Evolutionary conservation across 2,888 invertebrate species (phyloP), one percentile per base, ranked within the genome.

Genomic region (Danaus chrysippus): DNA sequence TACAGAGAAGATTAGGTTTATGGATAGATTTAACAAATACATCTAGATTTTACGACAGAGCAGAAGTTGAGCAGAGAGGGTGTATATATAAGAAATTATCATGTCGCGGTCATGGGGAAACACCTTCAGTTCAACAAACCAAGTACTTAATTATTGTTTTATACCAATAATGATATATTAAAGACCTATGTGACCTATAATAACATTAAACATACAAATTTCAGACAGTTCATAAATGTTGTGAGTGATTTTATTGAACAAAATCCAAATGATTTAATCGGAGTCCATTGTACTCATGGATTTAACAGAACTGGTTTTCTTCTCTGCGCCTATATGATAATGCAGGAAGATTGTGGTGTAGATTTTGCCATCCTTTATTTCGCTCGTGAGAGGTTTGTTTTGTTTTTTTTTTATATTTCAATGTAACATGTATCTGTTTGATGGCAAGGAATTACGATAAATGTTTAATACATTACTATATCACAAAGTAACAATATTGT

Each of bases 21-120:
- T 98, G 99, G 97, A 95, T 99, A 67, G 99, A 99, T 85, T 91
- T 99, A 68, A 99, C 99, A 0, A 98, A 99, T 78, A 99, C 99
- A 0, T 93, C 92, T 66, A 92, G 99, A 63, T 99, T 98, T 85
- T 99, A 99, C 81, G 93, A 97, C 75, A 95, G 94, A 68, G 82
- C 91, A n/a, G 94, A 94, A 64, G 92, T 99, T 23, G 96, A 96
- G 77, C 88, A 92, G 1, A 88, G 93, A 62, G 95, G 93, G 12
- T 96, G 96, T 81, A 93, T 93, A 81, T 99, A 99, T 86, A 86
- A 96, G 2, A 99, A 99, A 83, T 81, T 99, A 65, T 93, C 95
- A 72, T 98, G 99, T 82, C 91, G 96, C 70, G 98, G 99, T 0
- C 98, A 98, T 81, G 97, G 96, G 0, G 98, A 98, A 84, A 95